Base-by-base conservation (phyloP, 2,113 vertebrate genomes). In the Pycnonotus jocosus region DNA sequence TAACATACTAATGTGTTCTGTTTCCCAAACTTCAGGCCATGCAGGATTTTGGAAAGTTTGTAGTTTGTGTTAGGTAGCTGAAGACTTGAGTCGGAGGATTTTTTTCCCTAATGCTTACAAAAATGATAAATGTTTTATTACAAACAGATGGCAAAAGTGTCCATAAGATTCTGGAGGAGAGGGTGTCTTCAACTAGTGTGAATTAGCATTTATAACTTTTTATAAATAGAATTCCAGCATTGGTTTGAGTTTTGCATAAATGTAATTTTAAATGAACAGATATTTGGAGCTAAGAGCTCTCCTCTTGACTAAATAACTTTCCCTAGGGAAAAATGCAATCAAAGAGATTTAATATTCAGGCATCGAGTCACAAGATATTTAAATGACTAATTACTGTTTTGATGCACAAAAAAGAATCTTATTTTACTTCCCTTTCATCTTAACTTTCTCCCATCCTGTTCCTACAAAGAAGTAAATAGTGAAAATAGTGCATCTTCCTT, bases 271-370 rank as follows among this genome's bases (percentile, higher is more conserved):
- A 94, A 70, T 60, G 24, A 92, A 92, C 38, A 18, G 38, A 22
- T 64, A 86, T 71, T 90, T 96, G 71, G 74, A 94, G 72, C 68
- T 84, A 68, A 92, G 92, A 94, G 71, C 56, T 81, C 40, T 90
- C 5, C 35, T 96, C 90, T 85, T 92, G 64, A 73, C 90, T 86
- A 73, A 86, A 86, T 92, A 86, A 83, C 51, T 96, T 97, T 95
- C 93, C 81, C 87, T 61, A 77, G 91, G 81, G 94, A 96, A 95
- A 91, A 94, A 80, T 79, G 94, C 70, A 95, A 91, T 96, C 95
- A 95, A 87, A 92, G 72, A 82, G 42, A 77, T 73, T 81, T 92
- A 87, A 84, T 93, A 92, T 82, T 92, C 77, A 90, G 77, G 38
- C 58, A 66, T 80, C 22, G 30, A 94, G 60, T 93, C 76, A 79